Base-by-base conservation (phyloP, 2,888 invertebrate genomes). In the Beris chalybata region DNA sequence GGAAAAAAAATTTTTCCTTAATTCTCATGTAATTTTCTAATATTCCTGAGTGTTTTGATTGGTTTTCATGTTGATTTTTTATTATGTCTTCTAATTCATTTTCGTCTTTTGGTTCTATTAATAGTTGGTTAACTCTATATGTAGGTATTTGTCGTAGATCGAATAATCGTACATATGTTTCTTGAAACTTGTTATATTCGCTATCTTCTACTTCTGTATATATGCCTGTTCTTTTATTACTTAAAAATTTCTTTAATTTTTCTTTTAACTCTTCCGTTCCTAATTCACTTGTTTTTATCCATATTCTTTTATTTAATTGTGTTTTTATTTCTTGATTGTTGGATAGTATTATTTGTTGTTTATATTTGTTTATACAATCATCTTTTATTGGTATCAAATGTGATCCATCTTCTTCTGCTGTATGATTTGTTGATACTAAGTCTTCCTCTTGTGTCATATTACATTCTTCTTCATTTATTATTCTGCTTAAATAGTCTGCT, bases 401-500 rank as follows among this genome's bases (percentile, higher is more conserved):
- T 22, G 22, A 22, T 31, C 69, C 65, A 50, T 64, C 45, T 58
- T 68, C 55, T 66, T 64, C 65, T 29, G 55, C 55, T 64, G 64
- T 61, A 32, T 67, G 59, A 43, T 67, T 47, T 52, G 59, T 70
- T 45, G 22, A 22, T 22, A 22, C 22, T 22, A 22, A 22, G 22
- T 22, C 22, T 22, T 22, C 22, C 22, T 22, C 22, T 22, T 22
- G 22, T 22, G 22, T 22, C 22, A 22, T 22, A 22, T 22, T 22
- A 22, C 22, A 22, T 22, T 57, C 64, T 57, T 22, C 64, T 45
- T 70, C 30, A n/a, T 65, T 52, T 65, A 68, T 67, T 43, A 61
- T 68, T 64, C 68, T 56, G 65, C 65, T 71, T 58, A 68, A 50
- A 66, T 70, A 69, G 61, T 71, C 70, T 44, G 68, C 69, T 52